phyloP scores from a whole-genome alignment of 2,888 invertebrate genomes.

The Eumerus sabulonum region DNA sequence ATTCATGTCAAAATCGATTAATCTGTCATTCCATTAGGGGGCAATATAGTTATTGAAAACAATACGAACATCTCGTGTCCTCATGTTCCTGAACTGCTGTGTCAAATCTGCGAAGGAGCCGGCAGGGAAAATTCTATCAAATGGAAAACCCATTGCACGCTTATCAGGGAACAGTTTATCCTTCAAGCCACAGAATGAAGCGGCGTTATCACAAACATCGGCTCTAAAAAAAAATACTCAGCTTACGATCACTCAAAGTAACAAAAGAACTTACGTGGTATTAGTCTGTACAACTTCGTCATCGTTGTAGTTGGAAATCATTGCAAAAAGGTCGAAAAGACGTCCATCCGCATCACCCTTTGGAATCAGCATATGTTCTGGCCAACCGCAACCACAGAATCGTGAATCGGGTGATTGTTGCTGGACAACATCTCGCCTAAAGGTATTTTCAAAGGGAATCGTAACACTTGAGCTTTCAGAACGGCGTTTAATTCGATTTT shows the following conservation, averaged over 20 bases:
- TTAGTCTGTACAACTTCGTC: conserved; percentile 79
- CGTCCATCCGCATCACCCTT: conserved; percentile 85
- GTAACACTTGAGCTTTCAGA: conserved; percentile 88
- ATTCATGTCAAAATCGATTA: too few species aligned
- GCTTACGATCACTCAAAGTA: background rate
- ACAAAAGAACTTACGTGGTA: conserved; percentile 59
- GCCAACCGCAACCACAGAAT: conserved; percentile 95
- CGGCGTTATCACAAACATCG: conserved; percentile 82
- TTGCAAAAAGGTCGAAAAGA: conserved; percentile 85
- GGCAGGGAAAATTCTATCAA: conserved; percentile 78
- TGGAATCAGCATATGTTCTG: conserved; percentile 88
- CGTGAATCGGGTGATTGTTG: conserved; percentile 82
- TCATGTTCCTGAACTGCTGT: conserved; percentile 84
- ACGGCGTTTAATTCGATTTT: conserved; percentile 83
- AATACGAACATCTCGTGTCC: conserved; percentile 82
- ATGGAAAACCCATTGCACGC: conserved; percentile 83
- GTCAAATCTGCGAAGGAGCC: conserved; percentile 83
- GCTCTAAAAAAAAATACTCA: conserved; percentile 49
- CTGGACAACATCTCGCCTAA: conserved; percentile 83
- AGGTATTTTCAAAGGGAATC: conserved; percentile 89
- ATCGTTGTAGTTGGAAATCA: conserved; percentile 86
- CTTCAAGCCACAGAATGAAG: conserved; percentile 85
- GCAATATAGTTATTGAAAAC: conserved; percentile 79
- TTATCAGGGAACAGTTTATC: conserved; percentile 85
- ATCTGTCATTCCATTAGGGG: too few species aligned